Evolutionary conservation across 2,113 vertebrate genomes (phyloP), one percentile per base, ranked within the genome.

Genomic region (Ginglymostoma cirratum): DNA sequence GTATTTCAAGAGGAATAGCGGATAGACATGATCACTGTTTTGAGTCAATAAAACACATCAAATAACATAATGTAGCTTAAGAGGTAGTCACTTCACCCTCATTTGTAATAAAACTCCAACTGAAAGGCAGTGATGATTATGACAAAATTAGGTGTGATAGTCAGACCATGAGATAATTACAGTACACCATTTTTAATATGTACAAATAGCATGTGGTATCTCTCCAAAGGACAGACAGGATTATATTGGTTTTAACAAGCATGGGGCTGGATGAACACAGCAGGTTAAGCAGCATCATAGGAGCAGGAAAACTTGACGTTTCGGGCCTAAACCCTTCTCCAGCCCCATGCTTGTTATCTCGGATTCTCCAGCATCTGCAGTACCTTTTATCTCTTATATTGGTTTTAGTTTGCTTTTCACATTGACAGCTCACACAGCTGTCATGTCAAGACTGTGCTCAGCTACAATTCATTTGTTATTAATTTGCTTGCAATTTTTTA

Each of bases 11-110:
- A 95, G 76, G 67, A 76, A 95, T 95, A 95, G 67, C 15, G 42
- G 94, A 23, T 95, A 70, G 42, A 27, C 94, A 76, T 8, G 7
- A 72, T 48, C 67, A 52, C 48, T 72, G 67, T 95, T 95, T 70
- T 95, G 38, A 95, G 67, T 70, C 66, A 95, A 95, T 95, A 95
- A 95, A 70, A 95, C 86, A 89, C 67, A 70, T 95, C 30, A 12
- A 76, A 52, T 72, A 52, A 95, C 72, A 52, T 76, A 95, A 95
- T 95, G 14, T 14, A 52, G 94, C 21, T 95, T 95, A 72, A 27
- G 27, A 76, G 45, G 52, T 48, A 27, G 45, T 72, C 72, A 30
- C 10, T 61, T 61, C 34, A 52, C n/a, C 38, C 76, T 72, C 30
- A 52, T 70, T 76, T 17, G 24, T 52, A 95, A 95, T 95, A 95